Evolutionary conservation across 2,113 vertebrate species (phyloP).

Genomic region (Clarias batrachus): DNA sequence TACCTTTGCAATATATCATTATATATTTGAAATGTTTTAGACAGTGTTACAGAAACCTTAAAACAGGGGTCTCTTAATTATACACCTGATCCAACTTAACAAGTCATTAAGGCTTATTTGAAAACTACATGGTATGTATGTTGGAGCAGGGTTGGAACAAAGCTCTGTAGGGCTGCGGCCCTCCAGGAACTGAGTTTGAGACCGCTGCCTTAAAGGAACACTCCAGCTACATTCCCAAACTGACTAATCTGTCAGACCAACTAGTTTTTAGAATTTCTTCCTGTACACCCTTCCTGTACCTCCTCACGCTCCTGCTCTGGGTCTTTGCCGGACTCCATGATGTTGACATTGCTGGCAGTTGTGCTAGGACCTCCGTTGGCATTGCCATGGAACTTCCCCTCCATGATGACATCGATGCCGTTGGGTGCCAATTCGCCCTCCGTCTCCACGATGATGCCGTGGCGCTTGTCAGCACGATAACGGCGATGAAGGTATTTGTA

Average conservation of each 20-base stretch:
- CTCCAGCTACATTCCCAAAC: background rate
- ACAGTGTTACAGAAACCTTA: background rate
- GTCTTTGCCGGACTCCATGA: slow-evolving; percentile 77
- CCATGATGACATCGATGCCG: slow-evolving; percentile 77
- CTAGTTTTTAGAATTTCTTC: background rate
- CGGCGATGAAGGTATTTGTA: slow-evolving; percentile 93
- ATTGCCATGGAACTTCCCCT: slow-evolving; percentile 70
- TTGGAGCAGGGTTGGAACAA: too few relatives aligned
- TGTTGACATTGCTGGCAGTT: slow-evolving; percentile 61
- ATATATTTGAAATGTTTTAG: too few relatives aligned
- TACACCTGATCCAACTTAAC: too few relatives aligned
- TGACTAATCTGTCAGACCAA: background rate
- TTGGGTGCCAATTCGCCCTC: slow-evolving; percentile 83
- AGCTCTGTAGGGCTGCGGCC: too few relatives aligned
- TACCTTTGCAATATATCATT: too few relatives aligned
- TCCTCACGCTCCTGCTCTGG: slow-evolving; percentile 84
- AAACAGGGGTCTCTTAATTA: too few relatives aligned
- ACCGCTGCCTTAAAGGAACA: too few relatives aligned
- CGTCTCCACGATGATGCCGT: slow-evolving; percentile 90
- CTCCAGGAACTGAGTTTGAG: too few relatives aligned
- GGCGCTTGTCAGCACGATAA: slow-evolving; percentile 86
- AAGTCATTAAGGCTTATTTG: too few relatives aligned
- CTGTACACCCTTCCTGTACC: slow-evolving; percentile 55
- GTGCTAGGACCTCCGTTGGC: slow-evolving; percentile 55
- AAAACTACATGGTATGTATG: too few relatives aligned